Percentiles rank a stretch among this genome's conserved stretches.
Conservation (phyloP, 2,888 invertebrate genomes). For the Nephrotoma flavescens region DNA sequence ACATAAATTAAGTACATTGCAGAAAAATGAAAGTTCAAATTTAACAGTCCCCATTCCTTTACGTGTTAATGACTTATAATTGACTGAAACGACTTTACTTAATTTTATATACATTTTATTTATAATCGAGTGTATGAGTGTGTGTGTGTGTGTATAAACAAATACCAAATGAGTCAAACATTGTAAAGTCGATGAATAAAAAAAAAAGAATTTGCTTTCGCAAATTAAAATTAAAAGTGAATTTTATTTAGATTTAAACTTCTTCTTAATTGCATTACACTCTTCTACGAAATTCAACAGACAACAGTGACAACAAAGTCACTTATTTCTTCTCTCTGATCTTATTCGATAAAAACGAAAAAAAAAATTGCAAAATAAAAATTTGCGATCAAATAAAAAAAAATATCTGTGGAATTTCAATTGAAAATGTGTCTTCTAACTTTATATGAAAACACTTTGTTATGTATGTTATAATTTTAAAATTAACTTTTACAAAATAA, state of each 20-base stretch:
- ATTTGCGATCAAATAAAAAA: neutral
- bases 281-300: neutral
- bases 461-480: neutral
- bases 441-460: neutral
- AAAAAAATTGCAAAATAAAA: neutral
- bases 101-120: neutral
- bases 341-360: neutral
- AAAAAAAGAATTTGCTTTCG: neutral
- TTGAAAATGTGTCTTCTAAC: neutral
- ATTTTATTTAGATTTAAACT: neutral
- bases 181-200: neutral
- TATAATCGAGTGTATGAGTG: neutral
- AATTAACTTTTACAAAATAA: neutral
- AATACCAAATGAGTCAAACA: neutral
- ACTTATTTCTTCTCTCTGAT: neutral
- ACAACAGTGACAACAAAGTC: neutral
- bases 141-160: neutral
- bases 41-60: neutral
- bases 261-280: neutral
- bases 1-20: neutral
- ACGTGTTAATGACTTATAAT: neutral
- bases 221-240: neutral
- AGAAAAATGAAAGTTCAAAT: neutral
- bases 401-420: neutral
- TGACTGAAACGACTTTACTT: neutral